Evolutionary conservation across 2,888 invertebrate genomes (phyloP), one percentile per base, ranked within the genome.

Genomic region (Cephonodes hylas): DNA sequence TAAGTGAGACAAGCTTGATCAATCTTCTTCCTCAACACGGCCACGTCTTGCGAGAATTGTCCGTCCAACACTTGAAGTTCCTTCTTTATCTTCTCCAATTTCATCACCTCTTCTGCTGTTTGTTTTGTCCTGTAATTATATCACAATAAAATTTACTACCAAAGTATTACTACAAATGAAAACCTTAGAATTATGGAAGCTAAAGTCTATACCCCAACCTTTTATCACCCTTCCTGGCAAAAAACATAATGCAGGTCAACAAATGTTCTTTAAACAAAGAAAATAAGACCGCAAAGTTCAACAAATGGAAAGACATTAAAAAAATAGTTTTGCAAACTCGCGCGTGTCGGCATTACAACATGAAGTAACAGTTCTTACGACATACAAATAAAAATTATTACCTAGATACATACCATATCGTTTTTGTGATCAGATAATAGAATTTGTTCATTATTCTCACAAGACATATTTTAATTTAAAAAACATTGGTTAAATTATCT

Each of bases 1-100:
- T 95, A 96, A 61, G 94, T 95, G 27, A 95, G 83, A 74, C 96
- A 96, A 0, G 96, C 95, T 31, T 93, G 91, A 77, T 97, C 97
- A 72, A 97, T 97, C 86, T 95, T 95, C 77, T 95, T 95, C 63
- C 97, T 90, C 57, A 97, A 86, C 59, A 96, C 94, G 0, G 95
- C 93, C 7, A 97, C 96, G 85, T 97, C 97, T 63, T 94, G 94
- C 5, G 96, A 96, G 59, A 97, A 93, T 79, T 95, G 93, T 7
- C 93, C 93, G 68, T 95, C 95, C 60, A 95, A 75, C 58, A 95
- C 93, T 72, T 94, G 93, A 5, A 95, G 86, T 74, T 95, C 94
- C 56, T 93, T 92, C 74, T 94, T 94, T 20, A 95, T 94, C 76
- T 94, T 94, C 72, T 94, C 93, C 59, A 95, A 84, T 72, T 93